Conservation (phyloP, 2,797 vertebrate genomes). For the Sebastes baramenuke region DNA sequence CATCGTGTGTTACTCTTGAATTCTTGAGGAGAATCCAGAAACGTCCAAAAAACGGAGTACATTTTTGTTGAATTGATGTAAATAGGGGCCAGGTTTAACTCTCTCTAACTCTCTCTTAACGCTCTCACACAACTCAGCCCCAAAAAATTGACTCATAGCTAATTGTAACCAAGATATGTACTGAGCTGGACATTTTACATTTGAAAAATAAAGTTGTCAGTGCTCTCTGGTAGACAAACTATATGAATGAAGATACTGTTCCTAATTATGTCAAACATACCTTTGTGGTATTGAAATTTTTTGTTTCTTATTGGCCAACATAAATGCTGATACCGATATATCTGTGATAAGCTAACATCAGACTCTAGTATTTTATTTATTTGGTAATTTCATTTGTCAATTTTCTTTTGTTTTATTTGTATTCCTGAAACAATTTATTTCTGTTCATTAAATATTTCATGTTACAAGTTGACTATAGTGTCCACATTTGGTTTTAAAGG, state of each 20-base stretch:
- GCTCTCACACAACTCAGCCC: no score
- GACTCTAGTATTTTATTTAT: neutral
- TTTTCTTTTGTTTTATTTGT: neutral
- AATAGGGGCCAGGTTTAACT: no score
- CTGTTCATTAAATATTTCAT: neutral
- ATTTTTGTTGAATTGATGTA: neutral
- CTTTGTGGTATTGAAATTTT: neutral
- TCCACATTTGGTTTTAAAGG: neutral
- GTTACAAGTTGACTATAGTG: neutral
- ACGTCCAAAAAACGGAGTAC: accelerated
- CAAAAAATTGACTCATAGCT: no score
- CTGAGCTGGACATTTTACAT: neutral
- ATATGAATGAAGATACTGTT: neutral
- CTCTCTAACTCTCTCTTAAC: no score
- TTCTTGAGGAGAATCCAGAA: neutral
- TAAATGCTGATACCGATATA: neutral
- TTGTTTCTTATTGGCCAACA: neutral
- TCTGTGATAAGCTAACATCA: neutral
- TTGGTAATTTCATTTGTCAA: neutral
- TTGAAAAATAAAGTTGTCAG: neutral
- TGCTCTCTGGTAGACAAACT: neutral
- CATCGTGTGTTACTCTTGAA: neutral
- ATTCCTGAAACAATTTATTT: neutral
- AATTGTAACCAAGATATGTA: neutral
- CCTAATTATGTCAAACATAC: neutral